These are phyloP conservation scores for Drosophila flavopinicola DNA, from an alignment of 2,888 invertebrate genomes.

Conservation along the genomic window DNA sequence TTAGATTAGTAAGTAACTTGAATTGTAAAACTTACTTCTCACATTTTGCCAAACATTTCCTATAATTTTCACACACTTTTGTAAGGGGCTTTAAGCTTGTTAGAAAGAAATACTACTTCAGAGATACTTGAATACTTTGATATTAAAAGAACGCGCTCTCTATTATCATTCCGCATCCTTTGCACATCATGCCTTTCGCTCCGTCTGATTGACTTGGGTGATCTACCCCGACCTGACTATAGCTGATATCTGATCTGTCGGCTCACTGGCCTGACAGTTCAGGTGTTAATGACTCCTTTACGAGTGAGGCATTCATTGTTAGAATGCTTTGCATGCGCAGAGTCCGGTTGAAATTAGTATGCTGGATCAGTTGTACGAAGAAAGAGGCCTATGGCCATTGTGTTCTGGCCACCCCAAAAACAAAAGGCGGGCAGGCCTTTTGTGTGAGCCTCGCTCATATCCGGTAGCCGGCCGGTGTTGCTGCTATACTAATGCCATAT, in stretches of 20 bases:
- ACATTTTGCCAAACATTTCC: no score
- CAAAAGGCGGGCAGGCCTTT: constrained; percentile 57
- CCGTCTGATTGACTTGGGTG: not conserved
- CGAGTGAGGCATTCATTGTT: constrained; percentile 44
- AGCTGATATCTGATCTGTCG: constrained; percentile 50
- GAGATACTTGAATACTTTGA: no score
- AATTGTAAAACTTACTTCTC: no score
- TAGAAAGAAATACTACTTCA: no score
- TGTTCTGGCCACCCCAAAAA: constrained; percentile 71
- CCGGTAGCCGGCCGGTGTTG: constrained; percentile 66
- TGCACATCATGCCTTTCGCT: not conserved
- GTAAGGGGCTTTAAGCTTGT: no score
- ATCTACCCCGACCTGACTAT: not conserved
- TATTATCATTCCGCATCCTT: constrained; percentile 3
- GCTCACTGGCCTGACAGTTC: constrained; percentile 56
- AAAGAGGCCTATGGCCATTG: constrained; percentile 34
- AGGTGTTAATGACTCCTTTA: constrained; percentile 75
- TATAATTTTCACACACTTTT: no score
- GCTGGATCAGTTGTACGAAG: constrained; percentile 2
- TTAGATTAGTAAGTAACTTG: no score
- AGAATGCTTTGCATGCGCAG: constrained; percentile 59
- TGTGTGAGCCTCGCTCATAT: constrained; percentile 70
- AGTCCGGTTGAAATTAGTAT: constrained; percentile 50
- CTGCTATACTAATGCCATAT: constrained; percentile 59
- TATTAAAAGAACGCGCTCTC: not conserved